These are phyloP conservation scores for Synergus umbraculus DNA, from an alignment of 2,888 invertebrate genomes.

Conservation along the genomic window DNA sequence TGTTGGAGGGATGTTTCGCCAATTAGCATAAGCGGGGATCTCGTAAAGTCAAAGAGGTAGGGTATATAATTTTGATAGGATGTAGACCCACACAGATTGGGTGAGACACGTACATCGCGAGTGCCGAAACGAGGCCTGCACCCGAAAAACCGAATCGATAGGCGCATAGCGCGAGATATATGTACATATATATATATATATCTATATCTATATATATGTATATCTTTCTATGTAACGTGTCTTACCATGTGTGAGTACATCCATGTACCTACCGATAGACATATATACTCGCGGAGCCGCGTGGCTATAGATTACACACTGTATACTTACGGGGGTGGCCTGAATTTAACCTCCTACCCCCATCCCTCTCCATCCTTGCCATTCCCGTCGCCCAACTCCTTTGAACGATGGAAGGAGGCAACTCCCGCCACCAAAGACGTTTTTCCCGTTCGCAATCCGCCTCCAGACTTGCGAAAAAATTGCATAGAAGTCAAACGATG, in stretches of 20 bases:
- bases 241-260: slow-evolving; percentile 40
- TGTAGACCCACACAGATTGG: slow-evolving; percentile 47
- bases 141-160: slow-evolving; percentile 76
- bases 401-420: slow-evolving; percentile 57
- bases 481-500: slow-evolving; percentile 58
- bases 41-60: slow-evolving; percentile 38
- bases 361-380: slow-evolving; percentile 47
- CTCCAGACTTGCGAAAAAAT: slow-evolving; percentile 54
- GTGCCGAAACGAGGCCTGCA: slow-evolving; percentile 73
- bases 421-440: slow-evolving; percentile 68
- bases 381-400: slow-evolving; percentile 53
- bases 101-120: slow-evolving; percentile 48
- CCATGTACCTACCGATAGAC: slow-evolving; percentile 43
- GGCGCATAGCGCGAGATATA: slow-evolving; percentile 70
- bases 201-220: slow-evolving; percentile 45
- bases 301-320: slow-evolving; percentile 65
- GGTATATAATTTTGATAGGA: slow-evolving; percentile 58
- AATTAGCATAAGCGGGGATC: slow-evolving; percentile 39
- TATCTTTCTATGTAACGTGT: slow-evolving; percentile 39
- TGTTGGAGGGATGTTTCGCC: slow-evolving; percentile 36
- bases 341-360: slow-evolving; percentile 69
- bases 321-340: slow-evolving; percentile 71
- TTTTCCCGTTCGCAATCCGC: slow-evolving; percentile 60
- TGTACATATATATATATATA: slow-evolving; percentile 46
- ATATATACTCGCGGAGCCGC: slow-evolving; percentile 49